Percentiles rank a stretch among this genome's conserved stretches.
Evolutionary conservation across 2,888 invertebrate species (phyloP).

Genomic region (Augochlorella aurata): DNA sequence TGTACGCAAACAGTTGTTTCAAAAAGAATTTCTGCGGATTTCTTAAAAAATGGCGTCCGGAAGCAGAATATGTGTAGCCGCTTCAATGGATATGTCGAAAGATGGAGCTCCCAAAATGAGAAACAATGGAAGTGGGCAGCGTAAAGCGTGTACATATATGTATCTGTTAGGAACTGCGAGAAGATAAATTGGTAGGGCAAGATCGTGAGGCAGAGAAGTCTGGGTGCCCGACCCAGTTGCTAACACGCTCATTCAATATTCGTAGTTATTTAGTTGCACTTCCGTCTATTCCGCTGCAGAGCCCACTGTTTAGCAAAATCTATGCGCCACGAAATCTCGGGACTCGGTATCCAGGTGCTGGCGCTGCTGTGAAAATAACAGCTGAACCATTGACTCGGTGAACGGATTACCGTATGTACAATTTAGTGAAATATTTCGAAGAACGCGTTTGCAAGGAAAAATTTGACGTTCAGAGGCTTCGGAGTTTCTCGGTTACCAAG

Average conservation of each 20-base stretch:
- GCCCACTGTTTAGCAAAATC: neutral
- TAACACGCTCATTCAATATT: neutral
- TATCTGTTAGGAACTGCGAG: neutral
- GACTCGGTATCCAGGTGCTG: too few relatives aligned
- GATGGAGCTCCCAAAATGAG: neutral
- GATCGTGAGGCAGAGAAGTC: neutral
- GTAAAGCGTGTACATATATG: neutral
- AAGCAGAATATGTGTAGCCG: too few relatives aligned
- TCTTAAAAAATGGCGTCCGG: too few relatives aligned
- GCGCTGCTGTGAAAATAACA: too few relatives aligned
- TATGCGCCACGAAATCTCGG: neutral
- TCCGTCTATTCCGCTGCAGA: neutral
- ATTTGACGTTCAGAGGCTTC: too few relatives aligned
- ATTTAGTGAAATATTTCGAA: too few relatives aligned
- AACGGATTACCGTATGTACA: too few relatives aligned
- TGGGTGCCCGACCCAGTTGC: neutral
- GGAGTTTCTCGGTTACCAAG: too few relatives aligned
- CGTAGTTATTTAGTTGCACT: constrained; percentile 1
- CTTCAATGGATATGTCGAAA: neutral
- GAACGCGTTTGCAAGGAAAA: too few relatives aligned
- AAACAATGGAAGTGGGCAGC: neutral
- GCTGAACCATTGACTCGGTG: too few relatives aligned
- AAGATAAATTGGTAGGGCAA: neutral
- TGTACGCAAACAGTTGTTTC: too few relatives aligned
- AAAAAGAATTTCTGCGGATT: too few relatives aligned